Percentiles rank a stretch among this genome's conserved stretches.
Conservation (phyloP, 2,797 vertebrate species). For the Hafferia zeledoni region DNA sequence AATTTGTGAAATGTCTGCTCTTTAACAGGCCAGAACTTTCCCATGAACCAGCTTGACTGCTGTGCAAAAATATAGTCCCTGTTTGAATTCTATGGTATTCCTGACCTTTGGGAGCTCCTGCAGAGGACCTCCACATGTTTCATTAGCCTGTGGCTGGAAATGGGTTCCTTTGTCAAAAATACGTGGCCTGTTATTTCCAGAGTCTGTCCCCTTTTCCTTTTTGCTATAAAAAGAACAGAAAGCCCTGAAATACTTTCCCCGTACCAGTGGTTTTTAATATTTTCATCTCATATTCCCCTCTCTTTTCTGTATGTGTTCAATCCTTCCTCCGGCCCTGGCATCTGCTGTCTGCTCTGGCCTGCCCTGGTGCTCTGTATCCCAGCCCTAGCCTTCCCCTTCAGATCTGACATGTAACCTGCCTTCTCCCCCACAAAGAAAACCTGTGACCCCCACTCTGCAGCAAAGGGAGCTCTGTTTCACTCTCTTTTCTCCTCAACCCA, state of each 20-base stretch:
- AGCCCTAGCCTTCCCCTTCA: not conserved
- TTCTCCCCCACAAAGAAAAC: not conserved
- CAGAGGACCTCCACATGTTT: not conserved
- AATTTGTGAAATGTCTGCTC: not conserved
- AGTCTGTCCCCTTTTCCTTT: constrained; percentile 16
- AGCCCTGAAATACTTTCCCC: not conserved
- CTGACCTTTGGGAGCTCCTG: not conserved
- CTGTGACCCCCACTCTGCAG: not conserved
- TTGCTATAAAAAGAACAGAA: constrained; percentile 31
- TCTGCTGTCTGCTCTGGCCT: not conserved
- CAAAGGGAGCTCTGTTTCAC: not conserved
- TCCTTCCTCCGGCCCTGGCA: not conserved
- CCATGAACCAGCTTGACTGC: not conserved
- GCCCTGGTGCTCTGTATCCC: not conserved
- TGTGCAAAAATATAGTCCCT: not conserved
- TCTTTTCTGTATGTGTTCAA: not conserved
- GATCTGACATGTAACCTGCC: not conserved
- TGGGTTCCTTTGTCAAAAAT: not conserved
- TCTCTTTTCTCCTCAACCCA: not conserved
- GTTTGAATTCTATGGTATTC: not conserved
- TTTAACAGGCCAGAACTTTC: not conserved
- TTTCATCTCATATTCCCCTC: not conserved
- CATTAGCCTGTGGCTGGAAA: not conserved
- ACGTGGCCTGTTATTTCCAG: not conserved
- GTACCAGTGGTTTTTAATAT: not conserved